Evolutionary conservation across 2,113 vertebrate species (phyloP).

Genomic region (Brienomyrus longianalis): DNA sequence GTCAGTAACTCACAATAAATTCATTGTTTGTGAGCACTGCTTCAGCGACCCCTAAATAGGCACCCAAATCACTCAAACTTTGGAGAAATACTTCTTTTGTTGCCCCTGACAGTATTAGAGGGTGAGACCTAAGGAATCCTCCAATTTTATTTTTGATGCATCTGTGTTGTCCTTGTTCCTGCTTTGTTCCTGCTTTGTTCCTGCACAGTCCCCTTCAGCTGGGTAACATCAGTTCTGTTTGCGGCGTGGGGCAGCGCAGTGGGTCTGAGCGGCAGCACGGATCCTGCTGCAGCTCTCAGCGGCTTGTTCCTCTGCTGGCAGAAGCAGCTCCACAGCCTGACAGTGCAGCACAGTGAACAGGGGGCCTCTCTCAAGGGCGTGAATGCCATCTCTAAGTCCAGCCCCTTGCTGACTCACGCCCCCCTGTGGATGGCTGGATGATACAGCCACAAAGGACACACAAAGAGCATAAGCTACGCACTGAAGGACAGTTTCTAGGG

Average conservation of each 20-base stretch:
- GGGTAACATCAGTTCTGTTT: constrained; percentile 39
- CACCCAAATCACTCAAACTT: no score
- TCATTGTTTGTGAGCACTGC: no score
- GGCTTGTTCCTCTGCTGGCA: constrained; percentile 17
- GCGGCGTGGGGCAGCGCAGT: constrained; percentile 20
- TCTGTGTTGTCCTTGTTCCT: not conserved
- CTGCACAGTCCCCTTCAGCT: not conserved
- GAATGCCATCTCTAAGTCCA: constrained; percentile 13
- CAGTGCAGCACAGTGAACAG: constrained; percentile 34
- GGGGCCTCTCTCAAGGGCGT: constrained; percentile 32
- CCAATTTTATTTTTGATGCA: not conserved
- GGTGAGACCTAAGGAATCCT: no score
- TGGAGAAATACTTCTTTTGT: no score
- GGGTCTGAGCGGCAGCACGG: constrained; percentile 10
- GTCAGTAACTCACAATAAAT: no score
- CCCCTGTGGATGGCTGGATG: not conserved
- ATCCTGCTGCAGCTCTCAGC: constrained; percentile 25
- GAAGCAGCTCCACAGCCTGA: constrained; percentile 41
- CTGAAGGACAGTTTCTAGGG: not conserved
- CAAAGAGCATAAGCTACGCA: not conserved
- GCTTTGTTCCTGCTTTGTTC: not conserved
- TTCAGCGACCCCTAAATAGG: no score
- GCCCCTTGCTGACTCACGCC: constrained; percentile 16
- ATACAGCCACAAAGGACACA: not conserved
- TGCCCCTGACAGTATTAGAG: no score